Evolutionary conservation across 2,888 invertebrate genomes (phyloP).

Genomic region (Synergus laeviventris): DNA sequence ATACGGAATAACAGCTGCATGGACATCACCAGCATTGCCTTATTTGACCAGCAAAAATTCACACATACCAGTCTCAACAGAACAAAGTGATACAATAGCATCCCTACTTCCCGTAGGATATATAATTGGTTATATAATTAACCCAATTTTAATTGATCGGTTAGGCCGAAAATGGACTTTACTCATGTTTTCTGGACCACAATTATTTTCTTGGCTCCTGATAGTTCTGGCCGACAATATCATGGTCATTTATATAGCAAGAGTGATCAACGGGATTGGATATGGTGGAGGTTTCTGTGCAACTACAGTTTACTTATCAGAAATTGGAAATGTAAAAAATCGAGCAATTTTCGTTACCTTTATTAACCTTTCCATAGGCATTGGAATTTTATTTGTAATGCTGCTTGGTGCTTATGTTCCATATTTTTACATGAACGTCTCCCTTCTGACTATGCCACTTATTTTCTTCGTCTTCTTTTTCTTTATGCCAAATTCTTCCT

Average conservation of each 20-base stretch:
- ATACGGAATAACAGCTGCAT: constrained; percentile 65
- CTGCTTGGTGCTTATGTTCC: constrained; percentile 75
- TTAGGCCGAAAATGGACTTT: constrained; percentile 67
- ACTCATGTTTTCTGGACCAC: constrained; percentile 63
- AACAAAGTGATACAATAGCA: constrained; percentile 68
- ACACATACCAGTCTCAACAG: constrained; percentile 60
- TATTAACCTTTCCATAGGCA: constrained; percentile 76
- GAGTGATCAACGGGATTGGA: constrained; percentile 76
- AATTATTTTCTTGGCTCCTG: constrained; percentile 66
- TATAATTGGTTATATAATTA: constrained; percentile 64
- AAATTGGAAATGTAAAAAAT: constrained; percentile 79
- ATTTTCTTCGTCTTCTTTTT: constrained; percentile 79
- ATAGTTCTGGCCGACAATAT: constrained; percentile 63
- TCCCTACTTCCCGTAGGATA: constrained; percentile 67
- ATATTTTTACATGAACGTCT: constrained; percentile 77
- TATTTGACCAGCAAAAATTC: constrained; percentile 60
- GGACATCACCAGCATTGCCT: constrained; percentile 69
- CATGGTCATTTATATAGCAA: constrained; percentile 70
- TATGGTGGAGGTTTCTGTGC: constrained; percentile 75
- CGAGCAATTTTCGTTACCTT: constrained; percentile 79
- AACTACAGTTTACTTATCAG: constrained; percentile 80
- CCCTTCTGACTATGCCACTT: constrained; percentile 78
- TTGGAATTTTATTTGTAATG: constrained; percentile 71
- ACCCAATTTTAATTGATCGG: constrained; percentile 63
- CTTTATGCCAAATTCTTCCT: constrained; percentile 79